Evolutionary conservation across 1,140 invertebrate species (phyloP).

Genomic region (Saccostrea cuccullata): DNA sequence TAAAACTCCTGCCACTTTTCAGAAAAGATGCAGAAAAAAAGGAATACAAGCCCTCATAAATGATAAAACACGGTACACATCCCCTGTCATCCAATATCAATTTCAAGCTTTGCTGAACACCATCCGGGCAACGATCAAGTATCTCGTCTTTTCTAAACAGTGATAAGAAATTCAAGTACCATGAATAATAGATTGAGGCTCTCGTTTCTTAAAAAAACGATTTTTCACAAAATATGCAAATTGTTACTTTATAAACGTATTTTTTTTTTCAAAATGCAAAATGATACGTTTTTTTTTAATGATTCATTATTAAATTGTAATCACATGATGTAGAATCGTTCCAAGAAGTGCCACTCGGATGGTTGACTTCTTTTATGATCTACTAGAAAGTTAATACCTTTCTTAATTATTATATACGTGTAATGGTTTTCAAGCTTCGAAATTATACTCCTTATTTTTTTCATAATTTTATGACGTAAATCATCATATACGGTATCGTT

Average conservation of each 20-base stretch:
- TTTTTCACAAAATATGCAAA: conserved; percentile 24
- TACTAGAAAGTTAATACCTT: too few relatives aligned
- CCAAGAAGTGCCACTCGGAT: too few relatives aligned
- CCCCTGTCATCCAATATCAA: conserved; percentile 7
- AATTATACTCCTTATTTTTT: too few relatives aligned
- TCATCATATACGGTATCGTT: too few relatives aligned
- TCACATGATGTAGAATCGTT: too few relatives aligned
- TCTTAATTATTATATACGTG: too few relatives aligned
- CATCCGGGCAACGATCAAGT: conserved; percentile 8
- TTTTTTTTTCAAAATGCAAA: not conserved
- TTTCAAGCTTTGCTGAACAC: conserved; percentile 30
- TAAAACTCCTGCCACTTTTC: not conserved
- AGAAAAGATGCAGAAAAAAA: not conserved
- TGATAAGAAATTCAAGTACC: conserved; percentile 37
- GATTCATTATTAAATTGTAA: too few relatives aligned
- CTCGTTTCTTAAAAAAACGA: not conserved
- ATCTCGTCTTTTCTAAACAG: not conserved
- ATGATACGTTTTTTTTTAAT: not conserved
- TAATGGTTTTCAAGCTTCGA: too few relatives aligned
- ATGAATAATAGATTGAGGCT: conserved; percentile 21
- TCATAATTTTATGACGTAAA: too few relatives aligned
- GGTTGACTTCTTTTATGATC: too few relatives aligned
- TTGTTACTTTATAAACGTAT: not conserved
- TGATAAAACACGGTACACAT: not conserved
- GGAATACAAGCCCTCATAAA: not conserved